phyloP scores from a whole-genome alignment of 2,113 vertebrate genomes.

The Prinia subflava region DNA sequence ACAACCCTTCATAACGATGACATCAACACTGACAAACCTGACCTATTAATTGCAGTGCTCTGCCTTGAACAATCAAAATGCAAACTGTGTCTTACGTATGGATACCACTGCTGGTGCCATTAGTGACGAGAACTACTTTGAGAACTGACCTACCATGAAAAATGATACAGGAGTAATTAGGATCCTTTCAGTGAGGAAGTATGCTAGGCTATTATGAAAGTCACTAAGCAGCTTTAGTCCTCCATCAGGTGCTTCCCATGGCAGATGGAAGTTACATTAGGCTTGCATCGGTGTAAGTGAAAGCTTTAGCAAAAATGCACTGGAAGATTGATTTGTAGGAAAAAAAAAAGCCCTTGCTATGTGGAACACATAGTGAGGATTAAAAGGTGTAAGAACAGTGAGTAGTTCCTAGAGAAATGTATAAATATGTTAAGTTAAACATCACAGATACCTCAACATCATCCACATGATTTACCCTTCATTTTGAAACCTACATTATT shows the following conservation, averaged over 20 bases:
- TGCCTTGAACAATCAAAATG: neutral
- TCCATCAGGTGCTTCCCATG: neutral
- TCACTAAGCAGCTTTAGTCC: neutral
- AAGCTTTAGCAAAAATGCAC: neutral
- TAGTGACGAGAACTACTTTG: neutral
- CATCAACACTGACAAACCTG: neutral
- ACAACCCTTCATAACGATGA: neutral
- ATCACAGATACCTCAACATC: neutral
- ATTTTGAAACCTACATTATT: neutral
- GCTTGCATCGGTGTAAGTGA: neutral
- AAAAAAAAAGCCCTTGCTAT: neutral
- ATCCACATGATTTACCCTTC: neutral
- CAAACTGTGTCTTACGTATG: neutral
- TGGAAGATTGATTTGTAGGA: neutral
- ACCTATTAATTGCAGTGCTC: neutral
- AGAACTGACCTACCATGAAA: neutral
- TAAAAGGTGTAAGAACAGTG: neutral
- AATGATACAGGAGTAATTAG: neutral
- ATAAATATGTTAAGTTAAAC: neutral
- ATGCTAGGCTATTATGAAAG: neutral
- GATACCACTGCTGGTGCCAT: neutral
- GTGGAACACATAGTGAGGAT: neutral
- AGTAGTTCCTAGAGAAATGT: neutral
- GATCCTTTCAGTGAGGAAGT: neutral
- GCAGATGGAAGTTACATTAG: neutral